Evolutionary conservation across 1,140 invertebrate species (phyloP), one percentile per base, ranked within the genome.

Genomic region (Tetragonula clypearis): DNA sequence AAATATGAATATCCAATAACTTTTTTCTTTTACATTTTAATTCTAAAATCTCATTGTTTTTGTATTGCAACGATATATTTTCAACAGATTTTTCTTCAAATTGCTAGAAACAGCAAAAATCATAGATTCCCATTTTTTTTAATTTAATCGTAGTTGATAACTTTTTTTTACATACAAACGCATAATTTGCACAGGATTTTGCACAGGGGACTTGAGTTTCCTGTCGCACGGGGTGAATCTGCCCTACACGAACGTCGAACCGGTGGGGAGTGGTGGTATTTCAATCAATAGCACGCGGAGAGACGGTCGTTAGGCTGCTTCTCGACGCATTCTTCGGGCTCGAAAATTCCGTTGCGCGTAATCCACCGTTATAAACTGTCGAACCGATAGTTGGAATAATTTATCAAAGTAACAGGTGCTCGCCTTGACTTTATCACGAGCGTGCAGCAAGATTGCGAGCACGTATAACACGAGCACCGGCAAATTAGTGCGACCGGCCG

Each of bases 321-420:
- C 75, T 21, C 60, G 55, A 56, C 72, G 82, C 72, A 80, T 87
- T 79, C 82, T 17, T 80, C 6, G 26, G 14, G 41, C 35, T 69
- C 56, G n/a, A 41, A 86, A 73, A 82, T 79, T 84, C 82, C 77
- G 12, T 62, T 65, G 73, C 6, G 17, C 35, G 4, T 82, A 80
- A 82, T 80, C 53, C 30, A n/a, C 60, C 19, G 60, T 19, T 15
- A 35, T 8, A 55, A 30, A 71, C 35, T 1, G n/a, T 30, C 53
- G 56, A 19, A 23, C 8, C 56, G 82, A 23, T 41, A 8, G 14
- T 2, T 30, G 15, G 58, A 75, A 75, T 85, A 74, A 74, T 81
- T 81, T 80, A 81, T 81, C 78, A 81, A 68, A 81, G 84, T 85
- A 85, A 85, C 84, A 85, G 84, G 82, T 84, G 82, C 60, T 81